Conservation (phyloP, 53 echinoderm and acorn worm genomes). For the Antedon mediterranea region DNA sequence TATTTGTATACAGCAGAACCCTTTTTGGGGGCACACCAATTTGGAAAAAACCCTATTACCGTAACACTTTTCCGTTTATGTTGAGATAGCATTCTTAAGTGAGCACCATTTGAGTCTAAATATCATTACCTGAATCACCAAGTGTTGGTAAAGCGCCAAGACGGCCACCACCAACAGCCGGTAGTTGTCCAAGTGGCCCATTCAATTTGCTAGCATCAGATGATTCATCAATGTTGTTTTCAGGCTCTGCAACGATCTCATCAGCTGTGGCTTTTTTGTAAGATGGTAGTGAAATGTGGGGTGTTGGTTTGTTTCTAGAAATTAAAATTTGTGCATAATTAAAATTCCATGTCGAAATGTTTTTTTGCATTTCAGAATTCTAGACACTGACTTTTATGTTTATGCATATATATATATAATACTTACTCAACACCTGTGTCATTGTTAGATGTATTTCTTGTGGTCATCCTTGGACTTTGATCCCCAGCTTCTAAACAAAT, state of each 20-base stretch:
- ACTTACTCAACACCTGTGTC: background rate
- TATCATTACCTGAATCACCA: conserved; percentile 27
- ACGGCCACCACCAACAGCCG: conserved; percentile 4
- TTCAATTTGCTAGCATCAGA: background rate
- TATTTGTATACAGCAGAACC: no score
- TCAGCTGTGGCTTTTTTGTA: background rate
- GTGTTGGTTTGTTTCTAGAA: background rate
- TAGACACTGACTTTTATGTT: no score
- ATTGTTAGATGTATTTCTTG: background rate
- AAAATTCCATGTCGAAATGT: background rate
- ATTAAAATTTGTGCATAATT: background rate
- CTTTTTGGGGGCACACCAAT: no score
- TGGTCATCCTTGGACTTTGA: background rate
- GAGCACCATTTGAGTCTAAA: background rate
- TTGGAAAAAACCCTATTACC: no score
- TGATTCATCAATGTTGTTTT: no score
- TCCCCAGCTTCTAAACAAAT: background rate
- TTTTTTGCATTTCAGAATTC: no score
- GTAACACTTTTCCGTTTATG: no score
- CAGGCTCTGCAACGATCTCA: no score
- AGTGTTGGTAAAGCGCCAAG: conserved; percentile 52
- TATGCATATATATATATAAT: no score
- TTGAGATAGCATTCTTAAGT: no score
- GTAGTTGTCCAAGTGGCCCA: background rate
- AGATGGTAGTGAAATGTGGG: background rate